Conservation (phyloP, 2,888 invertebrate genomes). For the Marronus borbonicus region DNA sequence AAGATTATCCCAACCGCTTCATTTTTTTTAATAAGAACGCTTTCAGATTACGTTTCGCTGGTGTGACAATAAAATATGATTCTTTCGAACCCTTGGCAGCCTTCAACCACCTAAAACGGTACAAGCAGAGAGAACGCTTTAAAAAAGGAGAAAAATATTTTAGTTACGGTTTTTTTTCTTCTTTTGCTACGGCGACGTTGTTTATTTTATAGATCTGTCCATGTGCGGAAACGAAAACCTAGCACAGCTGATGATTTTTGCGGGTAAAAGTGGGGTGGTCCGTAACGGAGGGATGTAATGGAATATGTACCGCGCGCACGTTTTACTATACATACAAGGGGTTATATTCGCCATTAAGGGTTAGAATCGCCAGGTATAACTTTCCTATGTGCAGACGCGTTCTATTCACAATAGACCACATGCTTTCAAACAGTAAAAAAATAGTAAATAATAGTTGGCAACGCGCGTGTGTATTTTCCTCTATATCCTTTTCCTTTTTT, state of each 20-base stretch:
- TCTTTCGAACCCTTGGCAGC: slow-evolving; percentile 57
- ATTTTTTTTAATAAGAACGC: slow-evolving; percentile 60
- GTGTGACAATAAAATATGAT: slow-evolving; percentile 66
- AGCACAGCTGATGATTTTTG: slow-evolving; percentile 66
- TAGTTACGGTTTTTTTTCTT: slow-evolving; percentile 53
- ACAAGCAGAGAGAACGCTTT: slow-evolving; percentile 51
- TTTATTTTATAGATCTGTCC: slow-evolving; percentile 58
- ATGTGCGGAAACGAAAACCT: slow-evolving; percentile 2
- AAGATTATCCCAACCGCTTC: slow-evolving; percentile 39
- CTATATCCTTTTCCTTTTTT: slow-evolving; percentile 20
- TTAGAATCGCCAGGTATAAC: slow-evolving; percentile 51
- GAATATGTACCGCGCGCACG: slow-evolving; percentile 3
- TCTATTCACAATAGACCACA: slow-evolving; percentile 54
- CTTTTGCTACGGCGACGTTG: slow-evolving; percentile 52
- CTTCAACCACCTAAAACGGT: background rate
- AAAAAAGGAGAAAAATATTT: slow-evolving; percentile 54
- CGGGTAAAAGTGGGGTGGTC: slow-evolving; percentile 55
- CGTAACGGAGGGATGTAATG: slow-evolving; percentile 24
- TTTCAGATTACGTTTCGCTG: slow-evolving; percentile 62
- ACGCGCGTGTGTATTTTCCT: slow-evolving; percentile 23
- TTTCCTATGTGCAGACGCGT: slow-evolving; percentile 52
- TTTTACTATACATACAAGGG: slow-evolving; percentile 49
- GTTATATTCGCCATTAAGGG: slow-evolving; percentile 56
- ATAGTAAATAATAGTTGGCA: slow-evolving; percentile 54
- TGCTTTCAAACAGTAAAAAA: slow-evolving; percentile 54